Base-by-base conservation (phyloP, 2,888 invertebrate genomes). In the Megaustenia siamemsis region DNA sequence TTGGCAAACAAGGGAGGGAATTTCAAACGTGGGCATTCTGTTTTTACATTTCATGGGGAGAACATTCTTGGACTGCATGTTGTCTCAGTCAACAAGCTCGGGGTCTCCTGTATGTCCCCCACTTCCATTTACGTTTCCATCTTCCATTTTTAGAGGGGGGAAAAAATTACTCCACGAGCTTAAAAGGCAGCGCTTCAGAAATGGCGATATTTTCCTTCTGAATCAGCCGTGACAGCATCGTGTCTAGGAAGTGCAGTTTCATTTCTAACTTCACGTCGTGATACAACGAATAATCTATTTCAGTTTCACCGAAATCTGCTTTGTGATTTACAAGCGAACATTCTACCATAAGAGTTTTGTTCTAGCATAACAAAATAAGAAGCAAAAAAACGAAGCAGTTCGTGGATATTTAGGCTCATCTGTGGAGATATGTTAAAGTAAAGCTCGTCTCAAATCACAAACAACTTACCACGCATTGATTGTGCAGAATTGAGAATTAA, bases 1-100 rank as follows among this genome's bases (percentile, higher is more conserved):
- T 73, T 49, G 10, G 32, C 24, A 73, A 73, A 73, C 49, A 73
- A 49, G 49, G 73, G 73, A 73, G 73, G 49, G 73, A 73, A 73
- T 73, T 73, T 49, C 49, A 73, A 73, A 73, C 73, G 49, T 49
- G 45, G 5, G 18, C 35, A 49, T 21, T 49, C 49, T 73, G 28
- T 43, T 73, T 49, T 45, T 8, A 21, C 24, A 15, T n/a, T n/a
- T n/a, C 12, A 43, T 43, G n/a, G 24, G 43, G 43, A 10, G n/a
- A 24, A 71, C 71, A 45, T 49, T 73, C 73, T 18, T 10, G 49
- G 21, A 49, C 53, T 73, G 73, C 18, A 49, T 73, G 45, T 28
- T 49, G 12, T 32, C 49, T 8, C 15, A 21, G 73, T 49, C 32
- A n/a, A 24, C 73, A 49, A 45, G 49, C 49, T 49, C 32, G n/a